phyloP scores from a whole-genome alignment of 2,113 vertebrate genomes.

The Psammodynastes pulverulentus region DNA sequence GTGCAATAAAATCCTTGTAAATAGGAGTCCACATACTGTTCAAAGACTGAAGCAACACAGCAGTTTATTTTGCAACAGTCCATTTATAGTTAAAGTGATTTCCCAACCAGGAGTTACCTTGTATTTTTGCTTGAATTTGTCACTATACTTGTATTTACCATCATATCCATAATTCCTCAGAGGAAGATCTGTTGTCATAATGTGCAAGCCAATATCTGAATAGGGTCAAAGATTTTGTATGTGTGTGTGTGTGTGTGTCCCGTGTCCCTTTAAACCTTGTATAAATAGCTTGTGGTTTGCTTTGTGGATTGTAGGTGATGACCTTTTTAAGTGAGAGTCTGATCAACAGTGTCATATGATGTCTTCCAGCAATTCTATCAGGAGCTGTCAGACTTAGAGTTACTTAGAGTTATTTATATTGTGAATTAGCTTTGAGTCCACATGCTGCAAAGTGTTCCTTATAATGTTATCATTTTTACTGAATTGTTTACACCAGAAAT shows the following conservation, averaged over 20 bases:
- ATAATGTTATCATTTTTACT: constrained; percentile 29
- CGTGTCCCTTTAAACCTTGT: not conserved
- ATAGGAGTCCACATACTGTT: not conserved
- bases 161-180: not conserved
- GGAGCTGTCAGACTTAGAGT: constrained; percentile 46
- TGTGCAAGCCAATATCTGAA: not conserved
- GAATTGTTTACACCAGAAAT: not conserved
- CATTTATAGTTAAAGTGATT: not conserved
- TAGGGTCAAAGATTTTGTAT: constrained; percentile 15
- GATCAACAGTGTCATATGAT: constrained; percentile 40
- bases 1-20: not conserved
- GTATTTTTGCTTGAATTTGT: not conserved
- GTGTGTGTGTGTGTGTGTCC: not conserved
- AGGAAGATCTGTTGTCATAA: not conserved
- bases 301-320: not conserved
- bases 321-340: constrained; percentile 4
- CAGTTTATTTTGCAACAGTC: not conserved
- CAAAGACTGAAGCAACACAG: not conserved
- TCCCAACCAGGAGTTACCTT: not conserved
- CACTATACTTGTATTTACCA: not conserved
- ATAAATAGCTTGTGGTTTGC: constrained; percentile 1
- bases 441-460: constrained; percentile 33
- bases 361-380: constrained; percentile 52
- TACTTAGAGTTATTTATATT: constrained; percentile 23
- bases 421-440: not conserved